phyloP scores from a whole-genome alignment of 2,888 invertebrate species.

The Auanema sp. region DNA sequence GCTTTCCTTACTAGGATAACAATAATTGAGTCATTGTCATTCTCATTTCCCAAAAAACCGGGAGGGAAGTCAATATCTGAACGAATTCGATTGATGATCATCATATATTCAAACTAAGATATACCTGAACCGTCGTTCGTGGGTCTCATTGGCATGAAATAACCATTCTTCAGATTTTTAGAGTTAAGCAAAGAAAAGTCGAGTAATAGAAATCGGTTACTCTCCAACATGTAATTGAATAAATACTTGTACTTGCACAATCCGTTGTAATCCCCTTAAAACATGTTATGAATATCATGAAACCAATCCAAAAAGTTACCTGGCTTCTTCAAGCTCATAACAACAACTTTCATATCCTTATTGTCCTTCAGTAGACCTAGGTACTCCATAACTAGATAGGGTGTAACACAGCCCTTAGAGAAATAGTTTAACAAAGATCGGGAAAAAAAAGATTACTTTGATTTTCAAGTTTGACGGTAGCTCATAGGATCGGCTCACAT shows the following conservation, averaged over 20 bases:
- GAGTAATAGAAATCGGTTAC: constrained; percentile 23
- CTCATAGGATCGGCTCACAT: constrained; percentile 16
- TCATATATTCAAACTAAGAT: too few relatives aligned
- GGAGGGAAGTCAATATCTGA: too few relatives aligned
- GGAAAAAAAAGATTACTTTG: constrained; percentile 16
- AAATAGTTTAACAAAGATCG: constrained; percentile 1
- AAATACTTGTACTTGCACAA: constrained; percentile 14
- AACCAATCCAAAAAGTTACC: neutral
- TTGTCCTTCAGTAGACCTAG: constrained; percentile 14
- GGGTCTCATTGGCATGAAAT: too few relatives aligned
- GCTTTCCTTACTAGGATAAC: too few relatives aligned
- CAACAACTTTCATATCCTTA: constrained; percentile 18
- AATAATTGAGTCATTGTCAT: too few relatives aligned
- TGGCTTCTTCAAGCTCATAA: constrained; percentile 18
- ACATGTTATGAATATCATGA: neutral
- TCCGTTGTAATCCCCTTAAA: constrained; percentile 19
- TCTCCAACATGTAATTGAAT: constrained; percentile 22
- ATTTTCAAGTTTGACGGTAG: constrained; percentile 17
- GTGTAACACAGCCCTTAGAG: constrained; percentile 27
- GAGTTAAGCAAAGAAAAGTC: constrained; percentile 12
- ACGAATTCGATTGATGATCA: too few relatives aligned
- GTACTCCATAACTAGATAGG: constrained; percentile 27
- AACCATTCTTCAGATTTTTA: too few relatives aligned
- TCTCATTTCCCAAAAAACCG: too few relatives aligned
- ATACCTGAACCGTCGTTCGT: too few relatives aligned